A percentile compares a stretch with the other conserved stretches of the same genome.
Conservation (phyloP, 2,888 invertebrate species). For the Hydraecia micacea region DNA sequence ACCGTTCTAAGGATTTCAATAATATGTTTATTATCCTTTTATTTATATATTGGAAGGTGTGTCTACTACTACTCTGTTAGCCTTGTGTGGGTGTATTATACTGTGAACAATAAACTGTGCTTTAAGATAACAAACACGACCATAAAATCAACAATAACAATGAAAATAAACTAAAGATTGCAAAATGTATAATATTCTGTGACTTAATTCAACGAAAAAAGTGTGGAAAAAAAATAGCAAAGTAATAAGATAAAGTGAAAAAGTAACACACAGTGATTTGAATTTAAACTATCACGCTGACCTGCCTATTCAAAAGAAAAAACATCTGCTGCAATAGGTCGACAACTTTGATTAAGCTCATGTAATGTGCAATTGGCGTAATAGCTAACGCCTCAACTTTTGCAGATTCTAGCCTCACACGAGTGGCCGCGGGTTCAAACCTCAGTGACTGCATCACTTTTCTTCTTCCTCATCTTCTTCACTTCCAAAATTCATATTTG, state of each 20-base stretch:
- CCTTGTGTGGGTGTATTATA: no score
- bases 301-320: background rate
- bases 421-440: slow-evolving; percentile 8
- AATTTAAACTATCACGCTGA: slow-evolving; percentile 9
- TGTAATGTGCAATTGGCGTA: background rate
- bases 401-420: background rate
- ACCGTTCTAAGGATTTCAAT: no score
- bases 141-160: slow-evolving; percentile 1
- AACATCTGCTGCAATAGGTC: background rate
- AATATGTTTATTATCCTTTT: no score
- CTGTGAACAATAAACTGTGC: slow-evolving; percentile 7
- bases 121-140: background rate
- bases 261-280: slow-evolving; percentile 25
- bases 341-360: background rate
- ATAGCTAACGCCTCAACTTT: background rate
- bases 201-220: background rate
- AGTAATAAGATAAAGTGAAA: slow-evolving; percentile 23
- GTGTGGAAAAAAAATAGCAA: background rate
- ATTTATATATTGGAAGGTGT: no score
- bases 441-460: slow-evolving; percentile 8
- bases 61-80: no score
- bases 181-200: slow-evolving; percentile 1
- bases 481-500: background rate
- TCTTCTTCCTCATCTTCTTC: no score
- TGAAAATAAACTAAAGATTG: background rate